These are phyloP conservation scores for Falco punctatus DNA, from an alignment of 2,113 vertebrate species.

Conservation along the genomic window DNA sequence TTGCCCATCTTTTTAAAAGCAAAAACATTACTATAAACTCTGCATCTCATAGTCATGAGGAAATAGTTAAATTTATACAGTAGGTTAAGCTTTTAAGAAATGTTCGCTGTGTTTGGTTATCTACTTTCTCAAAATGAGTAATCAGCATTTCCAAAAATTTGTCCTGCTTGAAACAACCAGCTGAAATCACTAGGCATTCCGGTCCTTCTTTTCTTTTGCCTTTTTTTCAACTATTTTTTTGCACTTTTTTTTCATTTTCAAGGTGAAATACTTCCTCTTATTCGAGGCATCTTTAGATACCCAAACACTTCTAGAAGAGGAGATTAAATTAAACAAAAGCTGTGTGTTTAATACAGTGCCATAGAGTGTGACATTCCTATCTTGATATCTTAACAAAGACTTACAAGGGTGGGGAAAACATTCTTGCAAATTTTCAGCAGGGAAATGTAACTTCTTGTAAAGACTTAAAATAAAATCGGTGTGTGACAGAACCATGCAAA, in stretches of 20 bases:
- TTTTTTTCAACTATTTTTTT: fast-evolving
- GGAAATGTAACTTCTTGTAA: not conserved
- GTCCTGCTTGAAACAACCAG: not conserved
- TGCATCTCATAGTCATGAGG: not conserved
- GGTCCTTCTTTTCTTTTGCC: not conserved
- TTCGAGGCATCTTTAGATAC: not conserved
- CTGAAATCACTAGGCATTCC: not conserved
- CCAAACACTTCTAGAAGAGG: not conserved
- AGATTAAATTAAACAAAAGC: not conserved
- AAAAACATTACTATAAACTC: not conserved
- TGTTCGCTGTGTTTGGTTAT: not conserved
- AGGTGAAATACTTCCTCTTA: not conserved
- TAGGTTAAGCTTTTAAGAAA: not conserved
- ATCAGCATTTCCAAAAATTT: not conserved
- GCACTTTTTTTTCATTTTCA: not conserved
- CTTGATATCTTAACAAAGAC: not conserved
- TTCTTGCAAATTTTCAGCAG: not conserved
- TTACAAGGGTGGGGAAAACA: not conserved
- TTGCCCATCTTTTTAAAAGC: not conserved
- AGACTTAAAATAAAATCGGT: not conserved
- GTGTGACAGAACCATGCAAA: not conserved
- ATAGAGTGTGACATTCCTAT: not conserved
- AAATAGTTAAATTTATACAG: not conserved
- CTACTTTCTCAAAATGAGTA: not conserved
- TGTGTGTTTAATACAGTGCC: not conserved